These are phyloP conservation scores for Nomada fabriciana DNA, from an alignment of 2,888 invertebrate species.

Conservation along the genomic window DNA sequence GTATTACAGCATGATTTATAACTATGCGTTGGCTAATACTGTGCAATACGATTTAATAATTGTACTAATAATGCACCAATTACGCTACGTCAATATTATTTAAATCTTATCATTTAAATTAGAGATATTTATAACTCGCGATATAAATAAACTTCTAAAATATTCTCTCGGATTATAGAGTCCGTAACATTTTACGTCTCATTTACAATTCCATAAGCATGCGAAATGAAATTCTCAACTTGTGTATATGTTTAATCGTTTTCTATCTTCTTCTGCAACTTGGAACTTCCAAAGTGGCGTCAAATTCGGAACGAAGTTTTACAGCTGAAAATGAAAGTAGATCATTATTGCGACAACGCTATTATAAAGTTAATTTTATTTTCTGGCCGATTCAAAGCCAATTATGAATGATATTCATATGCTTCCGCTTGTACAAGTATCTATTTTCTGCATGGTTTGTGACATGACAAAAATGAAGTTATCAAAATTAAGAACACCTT, in stretches of 20 bases:
- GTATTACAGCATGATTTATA: conserved; percentile 32
- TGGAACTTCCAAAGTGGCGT: too few species aligned
- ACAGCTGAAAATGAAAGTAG: not conserved
- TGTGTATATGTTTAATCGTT: not conserved
- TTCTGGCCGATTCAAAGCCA: not conserved
- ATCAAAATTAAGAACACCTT: too few species aligned
- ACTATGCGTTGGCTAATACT: conserved; percentile 10
- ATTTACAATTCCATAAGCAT: not conserved
- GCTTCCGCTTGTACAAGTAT: not conserved
- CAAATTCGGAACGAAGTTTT: too few species aligned
- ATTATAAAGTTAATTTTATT: not conserved
- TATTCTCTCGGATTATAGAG: not conserved
- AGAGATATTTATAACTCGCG: not conserved
- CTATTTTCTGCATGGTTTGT: not conserved
- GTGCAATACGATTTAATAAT: conserved; percentile 10
- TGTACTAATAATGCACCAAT: conserved; percentile 7
- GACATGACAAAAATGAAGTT: not conserved
- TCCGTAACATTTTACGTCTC: not conserved
- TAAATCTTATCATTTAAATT: conserved; percentile 20
- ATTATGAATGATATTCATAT: conserved; percentile 1
- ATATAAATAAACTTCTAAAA: conserved; percentile 9
- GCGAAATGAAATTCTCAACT: not conserved
- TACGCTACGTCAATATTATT: conserved; percentile 20
- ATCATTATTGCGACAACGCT: not conserved
- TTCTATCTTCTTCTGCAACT: not conserved